phyloP scores from a whole-genome alignment of 1,140 invertebrate genomes.

The Drosophila micromelanica region DNA sequence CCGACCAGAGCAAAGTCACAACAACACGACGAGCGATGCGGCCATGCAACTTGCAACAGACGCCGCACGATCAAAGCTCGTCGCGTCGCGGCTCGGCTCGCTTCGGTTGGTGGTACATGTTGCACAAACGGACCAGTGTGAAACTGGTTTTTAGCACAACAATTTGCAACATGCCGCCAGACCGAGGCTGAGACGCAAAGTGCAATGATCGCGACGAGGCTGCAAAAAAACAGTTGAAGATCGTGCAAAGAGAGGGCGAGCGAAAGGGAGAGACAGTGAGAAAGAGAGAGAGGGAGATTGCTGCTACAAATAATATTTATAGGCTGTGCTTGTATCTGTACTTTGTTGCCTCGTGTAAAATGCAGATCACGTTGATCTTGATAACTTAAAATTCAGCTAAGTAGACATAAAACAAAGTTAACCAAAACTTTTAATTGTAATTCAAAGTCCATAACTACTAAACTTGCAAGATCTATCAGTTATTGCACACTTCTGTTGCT shows the following conservation, averaged over 20 bases:
- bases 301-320: neutral
- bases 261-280: neutral
- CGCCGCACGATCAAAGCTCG: conserved; percentile 43
- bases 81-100: conserved; percentile 27
- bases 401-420: no score
- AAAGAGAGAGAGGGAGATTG: neutral
- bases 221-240: conserved; percentile 45
- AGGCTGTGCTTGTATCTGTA: neutral
- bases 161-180: conserved; percentile 69
- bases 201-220: conserved; percentile 75
- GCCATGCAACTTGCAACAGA: conserved; percentile 64
- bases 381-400: neutral
- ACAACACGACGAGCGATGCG: conserved; percentile 25
- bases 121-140: conserved; percentile 14
- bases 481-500: neutral
- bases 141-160: conserved; percentile 67
- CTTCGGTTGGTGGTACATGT: conserved; percentile 29
- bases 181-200: conserved; percentile 59
- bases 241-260: neutral
- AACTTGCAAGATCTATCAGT: neutral
- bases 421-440: neutral
- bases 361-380: neutral
- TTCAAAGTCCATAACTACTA: no score
- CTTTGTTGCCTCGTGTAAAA: neutral
- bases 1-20: conserved; percentile 65